A percentile compares a stretch with the other conserved stretches of the same genome.
These are phyloP conservation scores for Leucoraja ocellata DNA, from an alignment of 2,797 vertebrate genomes.

Conservation along the genomic window DNA sequence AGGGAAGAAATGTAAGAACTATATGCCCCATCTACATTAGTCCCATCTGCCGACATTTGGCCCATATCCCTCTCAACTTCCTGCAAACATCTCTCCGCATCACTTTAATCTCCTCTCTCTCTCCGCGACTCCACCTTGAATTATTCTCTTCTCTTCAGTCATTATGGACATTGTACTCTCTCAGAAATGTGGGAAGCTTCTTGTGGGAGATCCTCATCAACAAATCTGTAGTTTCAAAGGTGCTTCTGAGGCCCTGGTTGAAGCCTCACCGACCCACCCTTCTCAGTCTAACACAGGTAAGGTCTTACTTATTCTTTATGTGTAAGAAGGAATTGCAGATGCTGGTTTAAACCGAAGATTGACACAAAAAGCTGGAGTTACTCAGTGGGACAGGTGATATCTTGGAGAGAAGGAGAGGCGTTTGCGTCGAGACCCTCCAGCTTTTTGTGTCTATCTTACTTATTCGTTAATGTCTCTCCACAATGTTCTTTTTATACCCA, in stretches of 20 bases:
- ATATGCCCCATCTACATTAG: no score
- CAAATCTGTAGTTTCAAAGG: slow-evolving; percentile 87
- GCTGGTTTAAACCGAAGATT: no score
- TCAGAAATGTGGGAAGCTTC: slow-evolving; percentile 75
- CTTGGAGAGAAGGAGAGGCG: no score
- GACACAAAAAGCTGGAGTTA: no score
- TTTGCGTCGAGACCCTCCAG: no score
- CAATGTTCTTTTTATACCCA: neutral
- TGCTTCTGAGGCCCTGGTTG: slow-evolving; percentile 68
- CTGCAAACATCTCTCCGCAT: neutral
- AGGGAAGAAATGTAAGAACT: no score
- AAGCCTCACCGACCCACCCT: slow-evolving; percentile 70
- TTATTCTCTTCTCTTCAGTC: slow-evolving; percentile 53
- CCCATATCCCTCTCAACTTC: neutral
- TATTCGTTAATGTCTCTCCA: neutral
- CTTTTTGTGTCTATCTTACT: neutral
- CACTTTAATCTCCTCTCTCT: neutral
- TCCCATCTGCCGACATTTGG: no score
- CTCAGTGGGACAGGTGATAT: no score
- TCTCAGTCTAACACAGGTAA: slow-evolving; percentile 84
- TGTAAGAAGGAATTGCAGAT: no score
- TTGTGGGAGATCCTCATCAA: slow-evolving; percentile 93
- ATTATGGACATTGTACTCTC: slow-evolving; percentile 77
- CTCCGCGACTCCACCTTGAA: neutral
- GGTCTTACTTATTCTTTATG: neutral